phyloP scores from a whole-genome alignment of 2,888 invertebrate species.

The Ornithoptera priamus region DNA sequence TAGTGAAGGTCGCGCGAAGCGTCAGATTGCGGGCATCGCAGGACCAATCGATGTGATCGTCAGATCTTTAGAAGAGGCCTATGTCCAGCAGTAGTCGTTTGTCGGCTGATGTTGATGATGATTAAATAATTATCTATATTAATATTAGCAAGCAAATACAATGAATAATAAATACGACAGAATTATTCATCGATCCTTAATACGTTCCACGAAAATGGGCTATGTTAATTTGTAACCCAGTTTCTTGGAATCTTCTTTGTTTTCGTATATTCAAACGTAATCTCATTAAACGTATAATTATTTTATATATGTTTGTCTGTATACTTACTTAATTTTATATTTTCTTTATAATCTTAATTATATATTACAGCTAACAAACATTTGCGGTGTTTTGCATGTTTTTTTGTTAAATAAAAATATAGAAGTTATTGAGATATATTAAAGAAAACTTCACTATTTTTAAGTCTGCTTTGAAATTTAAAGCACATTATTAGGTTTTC shows the following conservation, averaged over 20 bases:
- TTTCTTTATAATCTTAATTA: background rate
- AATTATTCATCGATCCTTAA: constrained; percentile 24
- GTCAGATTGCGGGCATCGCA: no score
- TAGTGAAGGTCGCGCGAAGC: no score
- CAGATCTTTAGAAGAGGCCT: no score
- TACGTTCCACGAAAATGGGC: constrained; percentile 18
- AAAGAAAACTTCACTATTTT: no score
- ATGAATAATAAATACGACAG: constrained; percentile 15
- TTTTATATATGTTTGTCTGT: background rate
- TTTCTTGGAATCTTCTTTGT: constrained; percentile 28
- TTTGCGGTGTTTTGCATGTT: background rate
- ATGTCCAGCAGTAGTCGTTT: no score
- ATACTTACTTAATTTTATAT: background rate
- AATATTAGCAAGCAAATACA: constrained; percentile 5
- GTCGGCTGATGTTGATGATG: no score
- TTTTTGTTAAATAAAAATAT: no score
- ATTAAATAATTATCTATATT: background rate
- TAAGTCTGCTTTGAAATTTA: no score
- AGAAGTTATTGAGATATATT: no score
- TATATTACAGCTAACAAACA: background rate
- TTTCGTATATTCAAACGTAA: constrained; percentile 3
- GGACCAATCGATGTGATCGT: no score
- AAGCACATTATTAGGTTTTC: no score
- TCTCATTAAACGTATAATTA: constrained; percentile 19
- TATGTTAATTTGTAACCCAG: constrained; percentile 28